phyloP scores from a whole-genome alignment of 2,113 vertebrate genomes.

The Orthonyx spaldingii region DNA sequence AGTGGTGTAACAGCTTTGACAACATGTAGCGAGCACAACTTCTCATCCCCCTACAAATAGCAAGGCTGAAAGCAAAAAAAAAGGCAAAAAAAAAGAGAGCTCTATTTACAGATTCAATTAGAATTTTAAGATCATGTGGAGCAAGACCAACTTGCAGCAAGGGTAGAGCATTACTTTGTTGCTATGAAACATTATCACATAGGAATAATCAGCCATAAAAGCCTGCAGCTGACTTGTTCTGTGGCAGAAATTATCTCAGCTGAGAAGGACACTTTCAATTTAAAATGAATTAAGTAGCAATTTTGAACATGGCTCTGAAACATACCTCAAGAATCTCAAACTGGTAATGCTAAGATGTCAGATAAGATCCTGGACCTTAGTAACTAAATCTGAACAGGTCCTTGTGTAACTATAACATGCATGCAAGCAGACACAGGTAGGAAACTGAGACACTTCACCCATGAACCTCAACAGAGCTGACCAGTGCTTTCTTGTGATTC shows the following conservation, averaged over 20 bases:
- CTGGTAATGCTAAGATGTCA: not conserved
- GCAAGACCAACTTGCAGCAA: not conserved
- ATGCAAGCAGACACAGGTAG: not conserved
- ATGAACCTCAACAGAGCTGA: not conserved
- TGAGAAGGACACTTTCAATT: not conserved
- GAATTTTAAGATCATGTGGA: not conserved
- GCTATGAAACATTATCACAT: not conserved
- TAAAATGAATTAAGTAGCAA: not conserved
- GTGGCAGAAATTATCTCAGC: not conserved
- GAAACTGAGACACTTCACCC: not conserved
- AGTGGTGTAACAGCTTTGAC: not conserved
- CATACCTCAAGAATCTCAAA: not conserved
- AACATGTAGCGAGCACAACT: not conserved
- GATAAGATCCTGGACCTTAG: not conserved
- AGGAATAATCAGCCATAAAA: slow-evolving; percentile 3
- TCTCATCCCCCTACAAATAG: not conserved
- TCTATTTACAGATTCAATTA: not conserved
- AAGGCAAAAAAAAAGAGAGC: not conserved
- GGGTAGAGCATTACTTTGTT: not conserved
- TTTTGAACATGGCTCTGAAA: not conserved
- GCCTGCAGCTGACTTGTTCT: not conserved
- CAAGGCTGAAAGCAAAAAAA: not conserved
- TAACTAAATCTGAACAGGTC: not conserved
- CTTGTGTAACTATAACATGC: not conserved
- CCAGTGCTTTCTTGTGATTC: not conserved